phyloP scores from a whole-genome alignment of 2,888 invertebrate species.

The Pristionchus mayeri region DNA sequence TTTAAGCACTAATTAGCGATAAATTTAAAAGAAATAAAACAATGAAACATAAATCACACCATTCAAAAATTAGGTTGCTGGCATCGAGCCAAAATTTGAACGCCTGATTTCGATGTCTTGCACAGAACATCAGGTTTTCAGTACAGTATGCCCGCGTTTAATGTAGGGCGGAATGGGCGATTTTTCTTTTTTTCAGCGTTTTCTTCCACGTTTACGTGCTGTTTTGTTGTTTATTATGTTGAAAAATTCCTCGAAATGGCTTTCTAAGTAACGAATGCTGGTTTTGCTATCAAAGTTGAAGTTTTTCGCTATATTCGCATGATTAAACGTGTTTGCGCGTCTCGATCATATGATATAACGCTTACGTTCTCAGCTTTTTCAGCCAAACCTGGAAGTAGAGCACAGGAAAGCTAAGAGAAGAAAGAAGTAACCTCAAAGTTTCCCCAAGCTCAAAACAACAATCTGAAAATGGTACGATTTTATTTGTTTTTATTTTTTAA shows the following conservation, averaged over 20 bases:
- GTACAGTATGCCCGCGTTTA: background rate
- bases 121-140: background rate
- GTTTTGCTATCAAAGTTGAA: background rate
- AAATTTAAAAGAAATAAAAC: background rate
- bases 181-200: slow-evolving; percentile 48
- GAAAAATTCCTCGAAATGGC: background rate
- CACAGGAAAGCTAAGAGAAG: slow-evolving; percentile 75
- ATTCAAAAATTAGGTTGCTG: background rate
- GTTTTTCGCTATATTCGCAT: too few relatives aligned
- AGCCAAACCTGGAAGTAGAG: slow-evolving; percentile 71
- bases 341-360: too few relatives aligned
- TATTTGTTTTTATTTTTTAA: background rate
- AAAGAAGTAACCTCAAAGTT: slow-evolving; percentile 59
- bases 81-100: slow-evolving; percentile 47
- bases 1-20: background rate
- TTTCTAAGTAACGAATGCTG: background rate
- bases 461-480: slow-evolving; percentile 63
- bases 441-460: slow-evolving; percentile 61
- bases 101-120: background rate
- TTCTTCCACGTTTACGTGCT: background rate
- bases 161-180: background rate
- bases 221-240: slow-evolving; percentile 30
- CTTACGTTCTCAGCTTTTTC: slow-evolving; percentile 30
- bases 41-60: background rate
- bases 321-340: too few relatives aligned